Evolutionary conservation across 2,113 vertebrate genomes (phyloP).

Genomic region (Anarhynchus alexandrinus): DNA sequence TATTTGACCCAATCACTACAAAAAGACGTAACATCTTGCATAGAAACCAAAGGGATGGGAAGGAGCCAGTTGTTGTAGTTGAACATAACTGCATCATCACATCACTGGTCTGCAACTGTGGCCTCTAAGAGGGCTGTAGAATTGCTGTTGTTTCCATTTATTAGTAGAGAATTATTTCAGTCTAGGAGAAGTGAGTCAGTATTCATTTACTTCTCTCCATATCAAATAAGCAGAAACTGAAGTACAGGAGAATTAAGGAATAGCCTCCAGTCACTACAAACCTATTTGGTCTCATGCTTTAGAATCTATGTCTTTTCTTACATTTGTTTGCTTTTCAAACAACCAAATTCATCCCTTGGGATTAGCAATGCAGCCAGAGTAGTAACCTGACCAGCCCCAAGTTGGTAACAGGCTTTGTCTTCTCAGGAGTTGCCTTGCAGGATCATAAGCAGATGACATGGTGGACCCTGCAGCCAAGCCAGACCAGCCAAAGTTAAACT

Average conservation of each 20-base stretch:
- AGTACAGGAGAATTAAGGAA: background rate
- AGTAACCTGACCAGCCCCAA: background rate
- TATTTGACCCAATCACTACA: background rate
- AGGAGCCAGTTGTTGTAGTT: background rate
- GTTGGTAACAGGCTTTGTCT: background rate
- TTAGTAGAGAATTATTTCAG: background rate
- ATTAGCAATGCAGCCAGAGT: background rate
- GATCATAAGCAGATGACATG: background rate
- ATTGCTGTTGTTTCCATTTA: background rate
- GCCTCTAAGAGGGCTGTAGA: background rate
- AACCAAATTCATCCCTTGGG: background rate
- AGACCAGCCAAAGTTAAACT: background rate
- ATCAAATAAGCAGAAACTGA: background rate
- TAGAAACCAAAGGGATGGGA: background rate
- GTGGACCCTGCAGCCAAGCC: background rate
- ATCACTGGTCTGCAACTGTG: background rate
- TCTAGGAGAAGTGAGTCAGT: background rate
- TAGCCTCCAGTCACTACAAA: background rate
- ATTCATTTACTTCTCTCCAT: background rate
- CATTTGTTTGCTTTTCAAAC: background rate
- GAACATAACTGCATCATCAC: background rate
- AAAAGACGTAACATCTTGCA: background rate
- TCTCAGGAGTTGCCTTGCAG: background rate
- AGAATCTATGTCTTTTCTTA: background rate
- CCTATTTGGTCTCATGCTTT: background rate